Conservation (phyloP, 2,113 vertebrate species). For the Corvus hawaiiensis region DNA sequence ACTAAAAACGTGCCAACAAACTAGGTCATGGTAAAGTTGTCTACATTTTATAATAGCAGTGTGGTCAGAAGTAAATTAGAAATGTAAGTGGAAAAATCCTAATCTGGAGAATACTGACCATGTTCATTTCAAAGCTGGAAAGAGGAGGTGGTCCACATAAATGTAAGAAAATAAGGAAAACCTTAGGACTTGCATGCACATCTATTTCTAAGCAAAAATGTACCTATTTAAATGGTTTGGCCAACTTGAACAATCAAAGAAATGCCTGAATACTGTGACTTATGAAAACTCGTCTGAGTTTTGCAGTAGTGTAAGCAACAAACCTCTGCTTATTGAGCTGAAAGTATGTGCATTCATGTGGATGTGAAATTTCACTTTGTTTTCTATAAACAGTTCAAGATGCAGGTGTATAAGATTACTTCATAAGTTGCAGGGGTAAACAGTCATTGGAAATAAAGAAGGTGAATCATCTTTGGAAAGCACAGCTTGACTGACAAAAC, state of each 20-base stretch:
- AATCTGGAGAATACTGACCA: neutral
- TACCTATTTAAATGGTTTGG: neutral
- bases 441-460: neutral
- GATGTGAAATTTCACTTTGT: neutral
- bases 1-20: neutral
- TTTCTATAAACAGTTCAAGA: neutral
- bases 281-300: fast-evolving
- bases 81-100: neutral
- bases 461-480: neutral
- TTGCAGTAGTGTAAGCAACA: neutral
- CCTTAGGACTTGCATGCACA: neutral
- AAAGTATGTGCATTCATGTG: neutral
- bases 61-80: neutral
- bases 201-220: neutral
- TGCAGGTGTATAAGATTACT: neutral
- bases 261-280: neutral
- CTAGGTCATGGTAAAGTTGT: neutral
- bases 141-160: neutral
- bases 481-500: neutral
- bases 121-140: neutral
- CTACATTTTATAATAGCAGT: neutral
- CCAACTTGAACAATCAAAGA: neutral
- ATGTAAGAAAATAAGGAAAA: neutral
- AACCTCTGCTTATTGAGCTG: neutral
- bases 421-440: neutral